phyloP scores from a whole-genome alignment of 2,888 invertebrate species.

The Mythimna pallens region DNA sequence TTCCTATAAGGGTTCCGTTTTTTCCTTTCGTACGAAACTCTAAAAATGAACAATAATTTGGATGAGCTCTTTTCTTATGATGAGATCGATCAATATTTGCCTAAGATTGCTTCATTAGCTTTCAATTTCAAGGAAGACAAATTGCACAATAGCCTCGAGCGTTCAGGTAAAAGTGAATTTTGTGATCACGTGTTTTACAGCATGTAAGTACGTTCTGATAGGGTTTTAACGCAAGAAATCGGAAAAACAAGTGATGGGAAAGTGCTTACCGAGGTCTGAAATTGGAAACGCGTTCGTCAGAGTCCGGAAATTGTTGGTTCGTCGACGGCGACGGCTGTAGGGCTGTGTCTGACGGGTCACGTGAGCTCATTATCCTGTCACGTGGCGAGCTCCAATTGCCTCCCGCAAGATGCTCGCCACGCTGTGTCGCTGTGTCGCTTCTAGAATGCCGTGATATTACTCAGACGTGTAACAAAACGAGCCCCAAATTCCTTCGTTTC shows the following conservation, averaged over 20 bases:
- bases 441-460: constrained; percentile 44
- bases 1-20: too few relatives aligned
- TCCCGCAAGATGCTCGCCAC: constrained; percentile 62
- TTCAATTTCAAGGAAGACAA: constrained; percentile 59
- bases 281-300: constrained; percentile 88
- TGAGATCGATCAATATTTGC: constrained; percentile 44
- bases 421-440: constrained; percentile 29
- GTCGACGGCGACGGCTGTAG: constrained; percentile 67
- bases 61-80: constrained; percentile 7
- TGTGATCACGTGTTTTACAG: constrained; percentile 43
- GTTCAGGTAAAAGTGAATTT: constrained; percentile 58
- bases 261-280: constrained; percentile 87
- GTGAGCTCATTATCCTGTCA: constrained; percentile 83
- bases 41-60: constrained; percentile 1
- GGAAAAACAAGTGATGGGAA: constrained; percentile 82
- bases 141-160: constrained; percentile 54
- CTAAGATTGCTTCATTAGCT: constrained; percentile 56
- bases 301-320: constrained; percentile 86
- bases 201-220: constrained; percentile 51
- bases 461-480: constrained; percentile 7
- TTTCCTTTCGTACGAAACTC: too few relatives aligned
- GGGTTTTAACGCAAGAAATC: constrained; percentile 68
- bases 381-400: constrained; percentile 69
- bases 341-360: constrained; percentile 77
- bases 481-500: not conserved